Evolutionary conservation across 2,113 vertebrate species (phyloP).

Genomic region (Caranx ignobilis): DNA sequence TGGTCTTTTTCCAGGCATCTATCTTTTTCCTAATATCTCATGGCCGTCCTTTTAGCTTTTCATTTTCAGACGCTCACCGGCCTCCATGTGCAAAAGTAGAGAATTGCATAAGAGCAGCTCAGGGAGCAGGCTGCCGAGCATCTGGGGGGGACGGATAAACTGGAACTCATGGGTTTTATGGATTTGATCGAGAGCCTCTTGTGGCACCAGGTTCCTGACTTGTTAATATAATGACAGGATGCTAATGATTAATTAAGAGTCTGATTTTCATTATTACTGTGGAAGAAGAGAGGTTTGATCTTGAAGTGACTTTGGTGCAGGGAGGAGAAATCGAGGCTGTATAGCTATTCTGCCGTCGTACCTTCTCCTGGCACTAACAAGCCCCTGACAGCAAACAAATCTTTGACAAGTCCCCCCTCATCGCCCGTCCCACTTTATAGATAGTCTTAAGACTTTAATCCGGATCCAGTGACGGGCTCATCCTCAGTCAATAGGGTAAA

Average conservation of each 20-base stretch:
- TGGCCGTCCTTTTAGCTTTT: background rate
- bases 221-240: slow-evolving; percentile 73
- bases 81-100: slow-evolving; percentile 9
- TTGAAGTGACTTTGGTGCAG: slow-evolving; percentile 81
- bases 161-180: slow-evolving; percentile 62
- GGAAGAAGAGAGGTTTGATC: slow-evolving; percentile 67
- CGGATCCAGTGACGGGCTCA: slow-evolving; percentile 82
- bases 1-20: too few species aligned
- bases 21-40: background rate
- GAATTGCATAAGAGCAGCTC: slow-evolving; percentile 21
- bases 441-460: slow-evolving; percentile 89
- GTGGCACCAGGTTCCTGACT: slow-evolving; percentile 56
- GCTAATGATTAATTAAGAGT: slow-evolving; percentile 76
- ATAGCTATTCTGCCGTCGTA: slow-evolving; percentile 65
- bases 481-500: slow-evolving; percentile 87
- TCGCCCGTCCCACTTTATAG: slow-evolving; percentile 76
- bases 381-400: slow-evolving; percentile 79
- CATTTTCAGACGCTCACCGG: slow-evolving; percentile 20
- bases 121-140: slow-evolving; percentile 17
- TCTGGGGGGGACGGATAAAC: slow-evolving; percentile 48
- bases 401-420: slow-evolving; percentile 76
- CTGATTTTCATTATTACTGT: slow-evolving; percentile 67
- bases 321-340: slow-evolving; percentile 52
- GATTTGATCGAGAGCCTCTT: slow-evolving; percentile 59
- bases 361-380: slow-evolving; percentile 74